Evolutionary conservation across 1,140 invertebrate genomes (phyloP), one percentile per base, ranked within the genome.

Genomic region (Brachionus angularis): DNA sequence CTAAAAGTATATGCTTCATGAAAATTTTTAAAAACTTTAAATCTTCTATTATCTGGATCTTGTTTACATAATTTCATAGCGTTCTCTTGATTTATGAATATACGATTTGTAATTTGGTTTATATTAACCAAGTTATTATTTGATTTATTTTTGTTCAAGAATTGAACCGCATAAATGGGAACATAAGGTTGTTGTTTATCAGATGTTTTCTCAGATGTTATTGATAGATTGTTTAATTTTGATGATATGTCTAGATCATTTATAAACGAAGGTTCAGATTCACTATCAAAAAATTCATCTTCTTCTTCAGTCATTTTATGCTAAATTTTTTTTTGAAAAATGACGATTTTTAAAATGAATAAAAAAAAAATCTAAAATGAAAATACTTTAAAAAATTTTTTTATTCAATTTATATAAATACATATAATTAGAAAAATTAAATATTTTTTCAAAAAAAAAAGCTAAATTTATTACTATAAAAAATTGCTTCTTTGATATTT

Each of bases 41-140:
- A 67, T 31, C 62, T 29, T 3, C 62, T n/a, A 50, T 67, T 67
- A 46, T 67, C 62, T 25, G 62, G 62, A 47, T 67, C 62, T 67
- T 67, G 42, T 50, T 67, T 67, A 36, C 62, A 67, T 14, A 67
- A 27, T 34, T 67, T 67, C 62, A 67, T 67, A 16, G 62, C 62
- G 4, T 46, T 50, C 21, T 67, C 62, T 31, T 46, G 34, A 23
- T 67, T 67, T 25, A 67, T 31, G 18, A 67, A 67, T 14, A 67
- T 67, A 21, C 62, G 39, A 31, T 67, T 67, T 3, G 3, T 31
- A 36, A 67, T 7, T 31, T 3, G 18, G 12, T 50, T 29, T 36
- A 25, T 18, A 25, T 33, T 12, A 7, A 3, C 16, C 5, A 34
- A 58, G 7, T 8, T n/a, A n/a, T n/a, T 31, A 10, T 39, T 58